A percentile compares a stretch with the other conserved stretches of the same genome.
These are phyloP conservation scores for Ips nitidus DNA, from an alignment of 1,140 invertebrate species.

Conservation along the genomic window DNA sequence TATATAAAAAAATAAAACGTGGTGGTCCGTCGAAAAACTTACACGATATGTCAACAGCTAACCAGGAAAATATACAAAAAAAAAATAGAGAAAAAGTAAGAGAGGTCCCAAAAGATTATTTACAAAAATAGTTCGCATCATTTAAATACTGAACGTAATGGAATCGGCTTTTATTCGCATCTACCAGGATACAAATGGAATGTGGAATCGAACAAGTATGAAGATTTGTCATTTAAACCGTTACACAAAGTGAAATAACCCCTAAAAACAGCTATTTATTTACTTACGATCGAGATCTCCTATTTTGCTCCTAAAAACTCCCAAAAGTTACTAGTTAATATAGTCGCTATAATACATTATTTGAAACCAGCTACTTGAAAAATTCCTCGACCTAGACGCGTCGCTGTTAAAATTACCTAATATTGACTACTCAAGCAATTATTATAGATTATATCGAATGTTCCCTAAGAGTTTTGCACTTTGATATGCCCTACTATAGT, in stretches of 20 bases:
- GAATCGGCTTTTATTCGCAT: conserved; percentile 13
- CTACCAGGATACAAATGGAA: conserved; percentile 25
- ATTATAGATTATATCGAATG: conserved; percentile 13
- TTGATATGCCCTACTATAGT: conserved; percentile 11
- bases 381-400: conserved; percentile 15
- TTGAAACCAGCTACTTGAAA: conserved; percentile 22
- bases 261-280: conserved; percentile 4
- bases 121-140: conserved; percentile 17
- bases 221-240: neutral
- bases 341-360: conserved; percentile 18
- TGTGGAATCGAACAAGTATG: conserved; percentile 13
- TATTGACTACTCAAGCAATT: conserved; percentile 34
- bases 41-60: conserved; percentile 31
- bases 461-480: conserved; percentile 12
- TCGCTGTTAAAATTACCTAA: conserved; percentile 28
- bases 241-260: conserved; percentile 1
- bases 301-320: neutral
- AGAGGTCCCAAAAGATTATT: conserved; percentile 17
- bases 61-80: conserved; percentile 21
- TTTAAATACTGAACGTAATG: conserved; percentile 31
- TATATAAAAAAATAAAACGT: conserved; percentile 42
- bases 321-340: conserved; percentile 6
- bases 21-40: conserved; percentile 32
- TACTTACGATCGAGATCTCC: conserved; percentile 23
- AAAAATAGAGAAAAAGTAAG: conserved; percentile 24